phyloP scores from a whole-genome alignment of 92 coral and sea anemone genomes.

The Zoanthus solanderi region DNA sequence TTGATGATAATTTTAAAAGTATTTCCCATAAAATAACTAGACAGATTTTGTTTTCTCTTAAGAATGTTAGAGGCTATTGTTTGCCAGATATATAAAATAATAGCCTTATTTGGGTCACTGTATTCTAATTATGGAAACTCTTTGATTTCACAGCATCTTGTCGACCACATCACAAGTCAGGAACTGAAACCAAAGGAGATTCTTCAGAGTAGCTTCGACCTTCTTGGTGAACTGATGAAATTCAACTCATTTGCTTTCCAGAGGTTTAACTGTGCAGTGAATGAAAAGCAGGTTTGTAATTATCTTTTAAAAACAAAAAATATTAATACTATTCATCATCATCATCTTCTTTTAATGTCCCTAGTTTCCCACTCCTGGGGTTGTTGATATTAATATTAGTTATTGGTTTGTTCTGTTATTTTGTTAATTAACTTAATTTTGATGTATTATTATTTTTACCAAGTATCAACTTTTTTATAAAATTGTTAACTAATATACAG shows the following conservation, averaged over 20 bases:
- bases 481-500: too few relatives aligned
- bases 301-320: background rate
- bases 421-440: background rate
- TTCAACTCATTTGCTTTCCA: slow-evolving; percentile 93
- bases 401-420: background rate
- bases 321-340: background rate
- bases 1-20: too few relatives aligned
- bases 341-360: too few relatives aligned
- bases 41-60: too few relatives aligned
- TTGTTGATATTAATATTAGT: background rate
- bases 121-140: background rate
- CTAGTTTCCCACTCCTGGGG: too few relatives aligned
- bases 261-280: slow-evolving; percentile 87
- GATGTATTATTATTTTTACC: background rate
- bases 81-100: too few relatives aligned
- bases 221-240: slow-evolving; percentile 98
- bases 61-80: too few relatives aligned
- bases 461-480: too few relatives aligned
- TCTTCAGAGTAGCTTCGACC: slow-evolving; percentile 97
- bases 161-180: slow-evolving; percentile 87
- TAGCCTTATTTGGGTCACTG: background rate
- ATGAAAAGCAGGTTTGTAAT: slow-evolving; percentile 81
- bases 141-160: slow-evolving; percentile 77
- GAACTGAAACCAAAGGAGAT: slow-evolving; percentile 96
- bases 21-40: too few relatives aligned